Evolutionary conservation across 2,113 vertebrate species (phyloP), one percentile per base, ranked within the genome.

Genomic region (Channa argus): DNA sequence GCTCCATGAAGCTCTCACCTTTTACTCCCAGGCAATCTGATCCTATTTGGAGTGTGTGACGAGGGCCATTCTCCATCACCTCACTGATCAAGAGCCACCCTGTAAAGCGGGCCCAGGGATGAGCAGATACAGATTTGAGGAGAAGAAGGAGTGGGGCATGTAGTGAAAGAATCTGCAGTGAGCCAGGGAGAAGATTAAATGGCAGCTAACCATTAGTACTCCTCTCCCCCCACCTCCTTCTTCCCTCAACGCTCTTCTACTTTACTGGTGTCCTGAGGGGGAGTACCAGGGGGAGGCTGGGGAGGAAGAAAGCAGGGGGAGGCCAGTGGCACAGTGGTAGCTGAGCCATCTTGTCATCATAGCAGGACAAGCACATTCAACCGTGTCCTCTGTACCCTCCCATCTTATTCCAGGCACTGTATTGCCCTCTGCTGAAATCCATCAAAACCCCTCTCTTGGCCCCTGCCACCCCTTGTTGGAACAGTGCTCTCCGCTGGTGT

Each of bases 341-440:
- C 84, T 89, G 85, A 89, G 91, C 91, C 91, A 92, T 89, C 92
- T 92, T 94, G 92, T 92, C 92, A 88, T 94, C 92, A 91, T 93
- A 91, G 92, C 90, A 85, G 92, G 93, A 92, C 91, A 86, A 92
- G 91, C 91, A 92, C 91, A 92, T 93, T 93, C 84, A 91, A 91
- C 83, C 89, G 81, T 92, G 91, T 92, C 90, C 92, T 81, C 83
- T 69, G 88, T 86, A 82, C 84, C 90, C 92, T 91, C 92, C 92
- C 92, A 91, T 90, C 92, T 88, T 84, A 91, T 93, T 91, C 84
- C 91, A 91, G 86, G 78, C 83, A 82, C 82, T 83, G 80, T 73
- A 80, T 67, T 83, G 87, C 87, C 86, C 88, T 92, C 83, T 58
- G 15, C 82, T 53, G 82, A 92, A 89, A 88, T 74, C 85, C 86